These are phyloP conservation scores for Slavum lentiscoides DNA, from an alignment of 2,888 invertebrate species.

Conservation along the genomic window DNA sequence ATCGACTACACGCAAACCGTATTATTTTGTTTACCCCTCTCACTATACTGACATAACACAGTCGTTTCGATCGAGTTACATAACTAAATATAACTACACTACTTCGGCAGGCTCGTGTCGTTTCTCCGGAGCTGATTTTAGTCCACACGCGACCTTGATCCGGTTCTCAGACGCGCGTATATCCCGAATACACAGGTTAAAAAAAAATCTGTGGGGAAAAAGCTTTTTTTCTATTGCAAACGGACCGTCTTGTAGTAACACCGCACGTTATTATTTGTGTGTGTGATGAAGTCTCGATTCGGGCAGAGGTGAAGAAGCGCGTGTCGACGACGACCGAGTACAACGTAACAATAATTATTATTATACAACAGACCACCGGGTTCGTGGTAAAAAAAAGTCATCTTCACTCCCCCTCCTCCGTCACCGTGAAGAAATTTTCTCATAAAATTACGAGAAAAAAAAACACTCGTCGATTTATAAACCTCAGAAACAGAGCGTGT, in stretches of 20 bases:
- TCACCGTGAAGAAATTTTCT: conserved; percentile 10
- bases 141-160: conserved; percentile 14
- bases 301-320: neutral
- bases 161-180: neutral
- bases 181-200: neutral
- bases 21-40: conserved; percentile 2
- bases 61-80: neutral
- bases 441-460: neutral
- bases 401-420: too few relatives aligned
- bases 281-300: neutral
- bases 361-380: neutral
- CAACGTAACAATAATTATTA: too few relatives aligned
- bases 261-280: neutral
- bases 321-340: neutral
- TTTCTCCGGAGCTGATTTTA: neutral
- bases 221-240: too few relatives aligned
- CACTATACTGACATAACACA: too few relatives aligned
- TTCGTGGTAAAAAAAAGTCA: neutral
- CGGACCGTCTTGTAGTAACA: too few relatives aligned
- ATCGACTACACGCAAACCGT: conserved; percentile 19
- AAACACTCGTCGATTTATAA: neutral
- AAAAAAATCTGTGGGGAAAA: too few relatives aligned
- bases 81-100: neutral
- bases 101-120: neutral
- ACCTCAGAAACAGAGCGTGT: conserved; percentile 1